Percentiles rank a stretch among this genome's conserved stretches.
Evolutionary conservation across 1,140 invertebrate genomes (phyloP).

Genomic region (Musca vetustissima): DNA sequence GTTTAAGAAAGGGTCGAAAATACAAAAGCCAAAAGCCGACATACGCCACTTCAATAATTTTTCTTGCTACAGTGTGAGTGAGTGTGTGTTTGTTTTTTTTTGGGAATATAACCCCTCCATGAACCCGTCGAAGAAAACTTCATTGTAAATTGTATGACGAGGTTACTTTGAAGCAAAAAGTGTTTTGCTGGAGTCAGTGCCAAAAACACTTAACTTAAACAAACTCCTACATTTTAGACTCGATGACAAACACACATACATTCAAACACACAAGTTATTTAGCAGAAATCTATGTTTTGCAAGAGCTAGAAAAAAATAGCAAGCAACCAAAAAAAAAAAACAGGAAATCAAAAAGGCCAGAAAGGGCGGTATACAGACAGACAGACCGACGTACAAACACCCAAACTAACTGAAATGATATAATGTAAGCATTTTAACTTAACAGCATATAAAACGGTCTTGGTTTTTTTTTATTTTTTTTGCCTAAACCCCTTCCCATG

Average conservation of each 20-base stretch:
- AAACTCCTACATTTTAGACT: conserved; percentile 19
- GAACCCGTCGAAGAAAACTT: too few relatives aligned
- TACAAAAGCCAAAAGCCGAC: neutral
- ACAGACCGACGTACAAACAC: too few relatives aligned
- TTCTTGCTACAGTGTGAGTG: too few relatives aligned
- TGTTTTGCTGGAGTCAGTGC: conserved; percentile 9
- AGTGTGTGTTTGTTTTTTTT: conserved; percentile 1
- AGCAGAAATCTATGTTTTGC: too few relatives aligned
- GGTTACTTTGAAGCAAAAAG: conserved; percentile 13
- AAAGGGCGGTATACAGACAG: neutral
- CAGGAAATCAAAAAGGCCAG: neutral
- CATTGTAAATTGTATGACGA: too few relatives aligned
- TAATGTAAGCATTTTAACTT: too few relatives aligned
- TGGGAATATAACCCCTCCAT: neutral
- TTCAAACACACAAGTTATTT: neutral
- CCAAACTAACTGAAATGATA: too few relatives aligned
- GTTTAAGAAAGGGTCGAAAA: neutral
- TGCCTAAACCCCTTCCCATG: too few relatives aligned
- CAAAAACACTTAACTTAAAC: conserved; percentile 19
- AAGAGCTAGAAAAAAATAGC: too few relatives aligned
- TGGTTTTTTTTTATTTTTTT: too few relatives aligned
- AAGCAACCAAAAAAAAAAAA: neutral
- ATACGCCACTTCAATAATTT: neutral
- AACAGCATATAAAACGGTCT: too few relatives aligned
- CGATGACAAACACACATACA: neutral